Base-by-base conservation (phyloP, 2,888 invertebrate genomes). In the Sinopyrophorus schimmeli region DNA sequence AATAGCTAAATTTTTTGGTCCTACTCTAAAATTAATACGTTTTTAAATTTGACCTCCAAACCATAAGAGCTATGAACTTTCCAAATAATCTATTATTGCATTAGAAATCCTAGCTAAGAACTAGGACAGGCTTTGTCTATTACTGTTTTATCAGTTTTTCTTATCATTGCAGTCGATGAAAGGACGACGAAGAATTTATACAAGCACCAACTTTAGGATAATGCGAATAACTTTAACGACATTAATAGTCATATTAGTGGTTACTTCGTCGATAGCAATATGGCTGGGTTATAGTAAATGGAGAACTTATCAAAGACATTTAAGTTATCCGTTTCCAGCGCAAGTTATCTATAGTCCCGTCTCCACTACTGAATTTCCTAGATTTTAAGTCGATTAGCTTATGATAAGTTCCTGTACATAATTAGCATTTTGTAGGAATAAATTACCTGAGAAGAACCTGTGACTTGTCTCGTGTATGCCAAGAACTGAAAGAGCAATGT, bases 401-500 rank as follows among this genome's bases (percentile, higher is more conserved):
- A 30, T 35, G 7, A 23, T 12, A 37, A 44, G 11, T 18, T 2
- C 1, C 10, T 18, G 7, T n/a, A n/a, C n/a, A n/a, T n/a, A n/a
- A n/a, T n/a, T n/a, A 14, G 15, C 11, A 30, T 3, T 21, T 21
- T 21, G 21, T 21, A n/a, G n/a, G n/a, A n/a, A n/a, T n/a, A n/a
- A 54, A 77, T 77, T 73, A 86, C 86, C 83, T 86, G 78, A 71
- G 76, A 74, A 66, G 77, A 80, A 67, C 82, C 84, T 69, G 76
- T 77, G 60, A 79, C 76, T 71, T 84, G 81, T 73, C 83, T 81
- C 51, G 87, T 82, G 75, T 83, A 85, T 63, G 82, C 80, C 65
- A 89, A 75, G 77, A 86, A 89, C 74, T 86, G 83, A 74, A 84
- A 83, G 68, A 90, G 78, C 61, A 87, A 79, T 65, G 81, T 78